Conservation (phyloP, 1,140 invertebrate genomes). For the Bradynema listronoti region DNA sequence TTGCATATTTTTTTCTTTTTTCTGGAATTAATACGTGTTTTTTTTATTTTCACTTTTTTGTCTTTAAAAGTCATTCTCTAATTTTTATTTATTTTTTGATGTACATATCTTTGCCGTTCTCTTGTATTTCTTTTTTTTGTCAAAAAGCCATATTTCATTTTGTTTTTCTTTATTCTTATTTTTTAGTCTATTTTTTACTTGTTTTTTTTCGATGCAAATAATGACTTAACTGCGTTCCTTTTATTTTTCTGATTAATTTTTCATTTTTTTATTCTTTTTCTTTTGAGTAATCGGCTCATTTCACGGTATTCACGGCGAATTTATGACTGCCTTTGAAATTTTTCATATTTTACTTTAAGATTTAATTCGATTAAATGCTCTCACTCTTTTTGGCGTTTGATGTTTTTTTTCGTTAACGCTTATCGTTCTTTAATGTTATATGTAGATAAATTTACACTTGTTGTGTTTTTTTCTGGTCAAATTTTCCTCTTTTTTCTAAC, state of each 20-base stretch:
- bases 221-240: background rate
- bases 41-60: background rate
- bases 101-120: too few species aligned
- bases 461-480: too few species aligned
- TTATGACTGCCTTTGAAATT: background rate
- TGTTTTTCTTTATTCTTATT: background rate
- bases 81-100: too few species aligned
- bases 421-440: too few species aligned
- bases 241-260: background rate
- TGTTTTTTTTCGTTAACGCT: too few species aligned
- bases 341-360: background rate
- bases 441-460: too few species aligned
- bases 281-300: background rate
- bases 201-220: background rate
- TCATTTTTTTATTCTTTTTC: background rate
- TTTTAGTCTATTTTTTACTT: background rate
- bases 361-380: too few species aligned
- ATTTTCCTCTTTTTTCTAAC: too few species aligned
- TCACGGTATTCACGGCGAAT: background rate
- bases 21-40: background rate
- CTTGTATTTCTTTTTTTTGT: background rate
- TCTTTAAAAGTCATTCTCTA: background rate
- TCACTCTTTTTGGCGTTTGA: background rate
- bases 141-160: background rate
- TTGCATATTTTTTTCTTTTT: background rate